Base-by-base conservation (phyloP, 2,113 vertebrate species). In the Uropsilus gracilis region DNA sequence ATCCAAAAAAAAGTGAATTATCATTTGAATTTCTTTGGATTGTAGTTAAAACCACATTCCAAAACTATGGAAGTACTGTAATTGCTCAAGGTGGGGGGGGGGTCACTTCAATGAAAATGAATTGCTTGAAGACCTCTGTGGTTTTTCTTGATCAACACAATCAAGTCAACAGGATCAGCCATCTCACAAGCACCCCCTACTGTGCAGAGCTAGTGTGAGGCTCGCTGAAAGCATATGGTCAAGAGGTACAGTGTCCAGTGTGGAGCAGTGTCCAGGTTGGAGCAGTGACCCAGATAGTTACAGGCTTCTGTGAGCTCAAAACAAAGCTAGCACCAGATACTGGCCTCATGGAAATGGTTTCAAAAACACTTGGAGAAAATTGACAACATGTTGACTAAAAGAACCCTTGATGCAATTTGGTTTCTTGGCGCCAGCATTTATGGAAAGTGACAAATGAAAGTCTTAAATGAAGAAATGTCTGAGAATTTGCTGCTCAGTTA, bases 261-360 rank as follows among this genome's bases (percentile, higher is more conserved):
- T 24, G 5, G 17, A 91, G 69, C 63, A 26, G 30, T 96, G 96
- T 97, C 96, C 97, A n/a, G n/a, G n/a, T n/a, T 24, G 5, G 17
- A 91, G 69, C 63, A 26, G 30, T 96, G 96, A 97, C 96, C 97
- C 91, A 97, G 57, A 96, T 96, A 91, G 20, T 39, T 14, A 24
- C 39, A 78, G 48, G 22, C 89, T 89, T 89, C 73, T 53, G 77
- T 64, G 53, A 66, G 69, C 42, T 48, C 48, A 48, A n/a, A 91
- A 34, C 69, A 77, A 69, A 86, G 42, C 66, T 57, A 64, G 68
- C 55, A 72, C n/a, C 53, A 93, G 81, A 76, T 42, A 46, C n/a
- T 2, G 13, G n/a, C 28, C 71, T 84, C 75, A 34, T 46, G 46
- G 34, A 90, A 83, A 78, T 26, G 32, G 46, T 17, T 89, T 86